A percentile compares a stretch with the other conserved stretches of the same genome.
Evolutionary conservation across 2,888 invertebrate genomes (phyloP).

Genomic region (Agrotis segetum): DNA sequence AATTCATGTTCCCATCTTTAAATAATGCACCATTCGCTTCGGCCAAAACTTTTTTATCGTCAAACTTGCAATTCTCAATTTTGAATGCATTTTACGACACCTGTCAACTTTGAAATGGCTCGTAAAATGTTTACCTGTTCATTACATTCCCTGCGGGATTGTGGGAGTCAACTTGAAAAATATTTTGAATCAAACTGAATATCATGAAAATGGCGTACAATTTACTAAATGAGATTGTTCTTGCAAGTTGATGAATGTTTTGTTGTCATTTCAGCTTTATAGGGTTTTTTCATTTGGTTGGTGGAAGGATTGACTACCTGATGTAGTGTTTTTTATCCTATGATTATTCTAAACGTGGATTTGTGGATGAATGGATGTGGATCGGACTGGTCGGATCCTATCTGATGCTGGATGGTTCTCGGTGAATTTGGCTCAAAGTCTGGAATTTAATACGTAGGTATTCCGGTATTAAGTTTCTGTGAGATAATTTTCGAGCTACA

Average conservation of each 20-base stretch:
- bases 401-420: no score
- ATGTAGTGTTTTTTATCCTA: no score
- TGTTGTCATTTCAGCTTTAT: slow-evolving; percentile 11
- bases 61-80: slow-evolving; percentile 61
- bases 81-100: slow-evolving; percentile 64
- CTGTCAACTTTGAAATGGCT: slow-evolving; percentile 58
- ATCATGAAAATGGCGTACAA: slow-evolving; percentile 30
- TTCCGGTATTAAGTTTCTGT: no score
- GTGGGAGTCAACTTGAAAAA: slow-evolving; percentile 21
- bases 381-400: no score
- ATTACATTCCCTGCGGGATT: slow-evolving; percentile 37
- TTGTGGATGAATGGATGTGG: no score
- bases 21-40: slow-evolving; percentile 49
- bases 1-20: slow-evolving; percentile 53
- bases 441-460: no score
- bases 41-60: slow-evolving; percentile 57
- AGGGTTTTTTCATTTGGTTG: background rate
- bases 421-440: no score
- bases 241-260: slow-evolving; percentile 15
- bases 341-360: no score
- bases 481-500: no score
- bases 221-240: slow-evolving; percentile 23
- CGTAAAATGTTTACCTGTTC: slow-evolving; percentile 58
- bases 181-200: slow-evolving; percentile 30
- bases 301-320: no score